Evolutionary conservation across 2,888 invertebrate species (phyloP), one percentile per base, ranked within the genome.

Genomic region (Cephus pulcher): DNA sequence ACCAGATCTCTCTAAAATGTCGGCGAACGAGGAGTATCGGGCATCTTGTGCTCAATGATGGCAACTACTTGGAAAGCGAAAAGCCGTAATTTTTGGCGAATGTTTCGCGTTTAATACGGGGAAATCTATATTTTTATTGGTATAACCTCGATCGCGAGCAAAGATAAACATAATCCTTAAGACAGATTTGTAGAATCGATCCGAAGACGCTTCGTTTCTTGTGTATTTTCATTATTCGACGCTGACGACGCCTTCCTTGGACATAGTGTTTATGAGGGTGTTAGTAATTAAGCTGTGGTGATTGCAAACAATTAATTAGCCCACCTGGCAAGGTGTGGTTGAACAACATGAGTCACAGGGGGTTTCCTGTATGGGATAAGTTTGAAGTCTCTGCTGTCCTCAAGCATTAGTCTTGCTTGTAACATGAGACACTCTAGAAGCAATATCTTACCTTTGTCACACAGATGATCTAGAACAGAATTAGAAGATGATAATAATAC

Each of bases 141-240:
- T 71, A 71, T 71, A 71, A 71, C 71, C 71, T 71, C 32, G 71
- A 71, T 34, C 32, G 71, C 33, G 34, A 71, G 71, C 6, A 34
- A 32, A 71, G 34, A 32, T 34, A 32, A 34, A 71, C 23, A 71
- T 34, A 71, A 71, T 71, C 34, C 34, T 34, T 12, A 32, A 12
- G 32, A 71, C 71, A 30, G 34, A 34, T 34, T 12, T 32, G 71
- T 15, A 71, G 71, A 9, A 71, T 71, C 32, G 34, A 71, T 71
- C 15, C 71, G 32, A 9, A 32, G 71, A 71, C 15, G 12, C 32
- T 34, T 32, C 71, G 9, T 9, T 71, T 12, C 12, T 71, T 56
- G 56, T 56, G 56, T 23, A 56, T 56, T 56, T 56, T 56, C 9
- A 9, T 56, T 56, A 56, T 56, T 56, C 23, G 56, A 23, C 23